These are phyloP conservation scores for Limosa lapponica DNA, from an alignment of 2,797 vertebrate species.

Conservation along the genomic window DNA sequence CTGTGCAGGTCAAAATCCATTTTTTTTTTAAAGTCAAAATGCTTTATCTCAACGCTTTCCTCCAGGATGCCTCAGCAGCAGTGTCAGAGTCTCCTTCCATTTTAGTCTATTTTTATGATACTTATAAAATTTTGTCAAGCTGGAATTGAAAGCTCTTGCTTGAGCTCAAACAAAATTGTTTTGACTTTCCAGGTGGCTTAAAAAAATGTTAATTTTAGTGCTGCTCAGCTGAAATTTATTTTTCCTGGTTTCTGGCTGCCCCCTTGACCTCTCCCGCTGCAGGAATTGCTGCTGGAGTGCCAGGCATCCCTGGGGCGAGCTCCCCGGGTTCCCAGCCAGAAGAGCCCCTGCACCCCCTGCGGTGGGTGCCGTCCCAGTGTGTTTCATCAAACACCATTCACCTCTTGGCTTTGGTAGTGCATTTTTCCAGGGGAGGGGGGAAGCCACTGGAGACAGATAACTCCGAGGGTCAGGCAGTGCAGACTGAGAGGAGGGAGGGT, in stretches of 20 bases:
- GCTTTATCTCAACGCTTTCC: not conserved
- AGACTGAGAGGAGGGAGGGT: not conserved
- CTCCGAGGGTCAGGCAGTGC: not conserved
- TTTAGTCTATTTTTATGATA: not conserved
- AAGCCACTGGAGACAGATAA: too few relatives aligned
- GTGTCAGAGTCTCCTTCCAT: not conserved
- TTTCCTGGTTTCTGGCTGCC: not conserved
- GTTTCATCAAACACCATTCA: not conserved
- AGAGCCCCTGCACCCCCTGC: accelerated
- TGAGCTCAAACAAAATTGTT: not conserved
- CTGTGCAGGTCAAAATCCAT: not conserved
- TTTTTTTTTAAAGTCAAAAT: not conserved
- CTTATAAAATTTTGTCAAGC: not conserved
- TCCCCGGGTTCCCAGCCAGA: not conserved
- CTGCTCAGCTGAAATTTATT: not conserved
- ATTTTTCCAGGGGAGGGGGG: not conserved
- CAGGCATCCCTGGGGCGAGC: not conserved
- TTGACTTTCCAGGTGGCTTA: not conserved
- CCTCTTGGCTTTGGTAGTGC: accelerated
- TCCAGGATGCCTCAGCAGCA: not conserved
- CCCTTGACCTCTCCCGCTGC: not conserved
- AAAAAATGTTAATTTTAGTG: not conserved
- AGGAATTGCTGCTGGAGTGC: not conserved
- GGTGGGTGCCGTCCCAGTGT: not conserved
- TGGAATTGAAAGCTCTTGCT: not conserved